These are phyloP conservation scores for Sialia sialis DNA, from an alignment of 2,113 vertebrate species.

Conservation along the genomic window DNA sequence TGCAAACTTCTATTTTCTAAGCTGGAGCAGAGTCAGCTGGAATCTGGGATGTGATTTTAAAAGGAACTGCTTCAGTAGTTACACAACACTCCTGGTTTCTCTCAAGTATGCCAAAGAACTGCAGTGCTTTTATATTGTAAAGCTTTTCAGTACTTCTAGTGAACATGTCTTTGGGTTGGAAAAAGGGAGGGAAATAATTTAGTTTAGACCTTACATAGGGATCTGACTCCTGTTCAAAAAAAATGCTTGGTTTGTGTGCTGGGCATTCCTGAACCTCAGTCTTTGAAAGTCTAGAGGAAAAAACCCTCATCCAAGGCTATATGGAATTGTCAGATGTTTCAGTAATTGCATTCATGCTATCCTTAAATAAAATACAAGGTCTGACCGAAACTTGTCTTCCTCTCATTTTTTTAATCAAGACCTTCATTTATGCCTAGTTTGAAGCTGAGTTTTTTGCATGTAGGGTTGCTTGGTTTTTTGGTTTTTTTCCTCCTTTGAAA, in stretches of 20 bases:
- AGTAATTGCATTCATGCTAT: not conserved
- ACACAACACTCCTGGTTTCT: not conserved
- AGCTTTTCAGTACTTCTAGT: not conserved
- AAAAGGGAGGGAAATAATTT: not conserved
- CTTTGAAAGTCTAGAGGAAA: not conserved
- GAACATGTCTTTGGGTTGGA: not conserved
- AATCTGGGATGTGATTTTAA: not conserved
- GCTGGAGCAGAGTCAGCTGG: slow-evolving; percentile 39
- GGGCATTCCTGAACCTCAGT: not conserved
- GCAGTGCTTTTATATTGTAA: not conserved
- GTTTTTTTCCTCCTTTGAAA: not conserved
- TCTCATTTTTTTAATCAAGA: not conserved
- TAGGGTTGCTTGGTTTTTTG: too few species aligned
- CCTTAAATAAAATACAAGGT: not conserved
- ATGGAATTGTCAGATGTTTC: not conserved
- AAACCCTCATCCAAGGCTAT: not conserved
- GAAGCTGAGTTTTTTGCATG: not conserved
- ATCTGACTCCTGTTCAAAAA: not conserved
- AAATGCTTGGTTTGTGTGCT: not conserved
- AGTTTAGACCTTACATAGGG: not conserved
- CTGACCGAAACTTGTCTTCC: not conserved
- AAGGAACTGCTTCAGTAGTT: not conserved
- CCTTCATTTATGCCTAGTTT: not conserved
- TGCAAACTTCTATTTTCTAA: slow-evolving; percentile 33
- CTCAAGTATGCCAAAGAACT: not conserved